These are phyloP conservation scores for Heterochromis multidens DNA, from an alignment of 2,113 vertebrate genomes.

Conservation along the genomic window DNA sequence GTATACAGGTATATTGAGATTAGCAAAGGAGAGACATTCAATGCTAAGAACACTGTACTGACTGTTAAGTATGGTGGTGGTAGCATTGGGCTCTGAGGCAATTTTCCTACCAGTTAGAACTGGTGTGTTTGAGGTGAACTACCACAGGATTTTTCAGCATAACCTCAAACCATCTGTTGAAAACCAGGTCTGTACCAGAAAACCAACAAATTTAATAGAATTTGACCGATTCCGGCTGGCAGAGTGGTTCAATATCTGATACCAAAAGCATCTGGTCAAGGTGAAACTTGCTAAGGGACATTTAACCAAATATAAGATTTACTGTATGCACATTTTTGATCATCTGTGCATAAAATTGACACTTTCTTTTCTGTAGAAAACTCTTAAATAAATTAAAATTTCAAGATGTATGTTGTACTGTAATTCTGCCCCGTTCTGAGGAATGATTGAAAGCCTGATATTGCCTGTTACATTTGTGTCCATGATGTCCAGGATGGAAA, in stretches of 20 bases:
- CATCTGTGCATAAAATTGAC: neutral
- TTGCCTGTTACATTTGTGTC: neutral
- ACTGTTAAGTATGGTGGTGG: no score
- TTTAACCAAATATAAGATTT: neutral
- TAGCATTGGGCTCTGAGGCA: no score
- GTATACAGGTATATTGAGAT: no score
- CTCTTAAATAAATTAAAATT: neutral
- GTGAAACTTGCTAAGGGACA: rapidly evolving
- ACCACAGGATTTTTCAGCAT: no score
- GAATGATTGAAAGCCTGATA: neutral
- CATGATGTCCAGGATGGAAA: neutral
- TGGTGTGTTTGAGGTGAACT: no score
- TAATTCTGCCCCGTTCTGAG: neutral
- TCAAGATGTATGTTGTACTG: neutral
- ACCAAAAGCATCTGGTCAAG: neutral
- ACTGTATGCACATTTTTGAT: neutral
- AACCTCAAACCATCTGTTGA: no score
- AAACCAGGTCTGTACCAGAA: no score
- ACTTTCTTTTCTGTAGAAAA: neutral
- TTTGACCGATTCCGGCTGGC: neutral
- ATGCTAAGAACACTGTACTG: no score
- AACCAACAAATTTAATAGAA: no score
- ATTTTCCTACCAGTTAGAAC: no score
- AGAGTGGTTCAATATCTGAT: neutral
- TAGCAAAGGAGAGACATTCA: no score